Base-by-base conservation (phyloP, 2,888 invertebrate genomes). In the Caenorhabditis doughertyi region DNA sequence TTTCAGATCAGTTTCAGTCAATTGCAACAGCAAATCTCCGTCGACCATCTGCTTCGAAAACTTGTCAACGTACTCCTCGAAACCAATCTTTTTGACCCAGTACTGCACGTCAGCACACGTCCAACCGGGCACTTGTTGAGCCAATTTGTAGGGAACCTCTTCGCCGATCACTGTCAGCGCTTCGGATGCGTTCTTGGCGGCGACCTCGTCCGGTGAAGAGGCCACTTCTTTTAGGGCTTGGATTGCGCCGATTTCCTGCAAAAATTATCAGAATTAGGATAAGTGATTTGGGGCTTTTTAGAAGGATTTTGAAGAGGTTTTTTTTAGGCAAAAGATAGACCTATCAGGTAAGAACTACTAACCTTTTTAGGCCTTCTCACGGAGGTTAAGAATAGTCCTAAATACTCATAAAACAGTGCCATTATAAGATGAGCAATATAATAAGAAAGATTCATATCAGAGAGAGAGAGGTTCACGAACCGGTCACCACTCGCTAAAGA, bases 21-120 rank as follows among this genome's bases (percentile, higher is more conserved):
- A 93, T 92, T 96, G 96, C 76, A 99, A 93, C 84, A 99, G 93
- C 67, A 99, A 94, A 93, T 99, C 99, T 8, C 98, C 98, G 92
- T 99, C 99, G 35, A 99, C 98, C 92, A 96, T 94, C 91, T 97
- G 96, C 72, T 96, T 95, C 55, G 95, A 94, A 92, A 99, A 98
- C 92, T 95, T 95, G 2, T 93, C 94, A 2, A 95, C 95, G 89
- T 95, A 96, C 91, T 95, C 95, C 18, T 94, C 94, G 92, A 98
- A 98, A 0, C 97, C 97, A 90, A 97, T 97, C 93, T 98, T 98
- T 92, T 96, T 96, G 0, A 99, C 96, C 98, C 98, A 99, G 93
- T 98, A 97, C 88, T 95, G 94, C 0, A 99, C 98, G 92, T 99
- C 98, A 92, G 96, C 96, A 23, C 95, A 95, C 0, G 97, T 97